Percentiles rank a stretch among this genome's conserved stretches.
Evolutionary conservation across 2,113 vertebrate genomes (phyloP).

Genomic region (Geothlypis trichas): DNA sequence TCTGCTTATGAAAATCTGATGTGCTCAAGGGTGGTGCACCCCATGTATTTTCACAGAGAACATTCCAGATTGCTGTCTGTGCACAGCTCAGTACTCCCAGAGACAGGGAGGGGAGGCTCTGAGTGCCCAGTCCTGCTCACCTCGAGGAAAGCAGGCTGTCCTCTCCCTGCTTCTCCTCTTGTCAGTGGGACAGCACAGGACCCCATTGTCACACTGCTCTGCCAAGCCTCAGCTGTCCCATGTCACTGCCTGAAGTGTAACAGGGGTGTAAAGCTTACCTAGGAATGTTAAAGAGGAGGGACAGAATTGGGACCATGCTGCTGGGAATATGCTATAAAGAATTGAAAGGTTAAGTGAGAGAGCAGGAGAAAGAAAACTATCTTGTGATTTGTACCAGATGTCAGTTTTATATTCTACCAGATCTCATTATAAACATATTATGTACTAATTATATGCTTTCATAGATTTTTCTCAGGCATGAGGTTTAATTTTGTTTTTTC

Average conservation of each 20-base stretch:
- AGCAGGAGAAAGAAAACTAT: neutral
- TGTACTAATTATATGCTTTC: neutral
- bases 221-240: neutral
- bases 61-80: neutral
- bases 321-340: neutral
- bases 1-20: neutral
- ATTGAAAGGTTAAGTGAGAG: neutral
- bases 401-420: neutral
- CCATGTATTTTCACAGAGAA: neutral
- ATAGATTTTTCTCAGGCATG: neutral
- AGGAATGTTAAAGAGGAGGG: neutral
- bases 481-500: neutral
- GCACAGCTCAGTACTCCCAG: neutral
- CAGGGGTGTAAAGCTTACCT: neutral
- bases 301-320: neutral
- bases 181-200: neutral
- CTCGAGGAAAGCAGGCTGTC: neutral
- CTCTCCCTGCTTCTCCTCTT: neutral
- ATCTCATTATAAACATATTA: neutral
- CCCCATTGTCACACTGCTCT: neutral
- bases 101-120: neutral
- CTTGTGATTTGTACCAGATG: neutral
- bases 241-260: neutral
- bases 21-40: neutral
- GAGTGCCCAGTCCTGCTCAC: neutral